Evolutionary conservation across 2,888 invertebrate genomes (phyloP).

Genomic region (Synergus itoensis): DNA sequence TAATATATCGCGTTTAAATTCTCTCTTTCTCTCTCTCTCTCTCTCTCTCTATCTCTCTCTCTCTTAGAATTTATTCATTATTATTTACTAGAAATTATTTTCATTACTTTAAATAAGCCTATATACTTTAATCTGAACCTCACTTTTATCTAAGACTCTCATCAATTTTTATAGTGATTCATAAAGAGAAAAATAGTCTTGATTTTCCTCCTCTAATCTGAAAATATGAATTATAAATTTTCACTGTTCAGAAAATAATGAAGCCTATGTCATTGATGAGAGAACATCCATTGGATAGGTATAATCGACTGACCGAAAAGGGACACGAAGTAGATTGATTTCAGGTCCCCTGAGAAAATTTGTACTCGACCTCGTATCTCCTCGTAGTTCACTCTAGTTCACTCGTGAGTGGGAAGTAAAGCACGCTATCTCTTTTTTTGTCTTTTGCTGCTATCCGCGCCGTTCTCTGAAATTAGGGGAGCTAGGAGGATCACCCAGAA

Average conservation of each 20-base stretch:
- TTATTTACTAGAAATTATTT: not conserved
- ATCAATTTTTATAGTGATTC: too few relatives aligned
- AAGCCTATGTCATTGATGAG: not conserved
- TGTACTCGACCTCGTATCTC: constrained; percentile 68
- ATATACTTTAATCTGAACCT: too few relatives aligned
- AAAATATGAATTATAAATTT: not conserved
- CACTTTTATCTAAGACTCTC: too few relatives aligned
- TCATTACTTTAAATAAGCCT: too few relatives aligned
- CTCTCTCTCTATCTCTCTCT: constrained; percentile 17
- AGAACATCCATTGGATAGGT: not conserved
- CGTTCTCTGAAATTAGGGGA: constrained; percentile 61
- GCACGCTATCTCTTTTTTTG: constrained; percentile 54
- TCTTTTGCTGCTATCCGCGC: constrained; percentile 45
- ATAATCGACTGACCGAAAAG: constrained; percentile 28
- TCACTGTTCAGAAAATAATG: not conserved
- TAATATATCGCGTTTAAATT: constrained; percentile 50
- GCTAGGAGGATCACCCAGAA: constrained; percentile 52
- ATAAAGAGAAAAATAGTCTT: too few relatives aligned
- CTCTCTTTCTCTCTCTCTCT: constrained; percentile 24
- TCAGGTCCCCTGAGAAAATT: constrained; percentile 70
- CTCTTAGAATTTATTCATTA: constrained; percentile 18
- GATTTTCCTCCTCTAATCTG: not conserved
- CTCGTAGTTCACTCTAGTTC: constrained; percentile 64
- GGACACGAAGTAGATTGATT: constrained; percentile 71
- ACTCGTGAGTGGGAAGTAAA: constrained; percentile 69